Evolutionary conservation across 1,140 invertebrate species (phyloP), one percentile per base, ranked within the genome.

Genomic region (Drosophila takahashii): DNA sequence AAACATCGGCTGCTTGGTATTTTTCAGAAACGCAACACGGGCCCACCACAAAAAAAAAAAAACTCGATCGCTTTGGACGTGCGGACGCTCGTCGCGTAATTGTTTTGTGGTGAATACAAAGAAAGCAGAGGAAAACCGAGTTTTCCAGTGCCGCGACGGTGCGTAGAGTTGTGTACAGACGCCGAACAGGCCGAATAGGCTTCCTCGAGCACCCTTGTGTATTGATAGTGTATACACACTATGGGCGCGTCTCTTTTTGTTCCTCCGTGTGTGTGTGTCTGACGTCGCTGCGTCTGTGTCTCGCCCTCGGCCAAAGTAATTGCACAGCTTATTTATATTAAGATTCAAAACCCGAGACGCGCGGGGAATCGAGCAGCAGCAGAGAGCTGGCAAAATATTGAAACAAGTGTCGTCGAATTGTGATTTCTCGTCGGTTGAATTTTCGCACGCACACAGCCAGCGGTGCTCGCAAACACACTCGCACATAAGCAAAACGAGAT

Each of bases 381-480:
- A 57, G 58, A 39, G 50, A 50, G 39, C 36, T 66, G 32, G 22
- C 53, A 22, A 56, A 67, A 64, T 84, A 85, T 84, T 85, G 53
- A 84, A 72, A 79, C 70, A 87, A 86, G 79, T 81, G 75, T 67
- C 44, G 62, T 45, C 45, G 41, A 70, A 85, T 80, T 65, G 59
- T 62, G 67, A 78, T 60, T 81, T 80, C 27, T 70, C 44, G 71
- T 67, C 56, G 44, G 37, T 53, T 54, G 57, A 41, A 67, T 74
- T 74, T 74, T 74, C 57, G 51, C 61, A 81, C 57, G 66, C 58
- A 64, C 42, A 32, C 13, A 54, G 53, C 39, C 73, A 74, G 37
- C 45, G 37, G 56, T 36, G 53, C 48, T 51, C 34, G 59, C 45
- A 39, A 41, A 42, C 37, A 50, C 37, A 45, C 29, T 32, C 37